These are phyloP conservation scores for Hipposideros armiger DNA, from an alignment of 2,113 vertebrate genomes.

Conservation along the genomic window DNA sequence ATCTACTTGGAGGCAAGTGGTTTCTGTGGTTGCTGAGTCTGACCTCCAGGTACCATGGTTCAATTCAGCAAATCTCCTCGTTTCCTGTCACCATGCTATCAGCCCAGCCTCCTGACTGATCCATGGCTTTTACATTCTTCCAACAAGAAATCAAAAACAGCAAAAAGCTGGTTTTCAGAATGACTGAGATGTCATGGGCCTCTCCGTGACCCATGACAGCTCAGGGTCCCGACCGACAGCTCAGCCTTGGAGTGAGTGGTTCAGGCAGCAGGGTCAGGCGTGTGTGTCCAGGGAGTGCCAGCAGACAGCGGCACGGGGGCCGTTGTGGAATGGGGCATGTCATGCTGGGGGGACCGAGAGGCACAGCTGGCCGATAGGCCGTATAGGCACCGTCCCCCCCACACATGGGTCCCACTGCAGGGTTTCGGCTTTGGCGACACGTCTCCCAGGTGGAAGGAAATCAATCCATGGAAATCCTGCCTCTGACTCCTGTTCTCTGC, in stretches of 20 bases:
- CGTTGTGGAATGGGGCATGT: rapidly evolving
- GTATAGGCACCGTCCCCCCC: neutral
- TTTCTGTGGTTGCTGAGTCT: neutral
- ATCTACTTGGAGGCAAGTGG: neutral
- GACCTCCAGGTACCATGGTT: neutral
- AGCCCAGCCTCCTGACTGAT: neutral
- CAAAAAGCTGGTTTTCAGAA: neutral
- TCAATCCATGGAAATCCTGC: neutral
- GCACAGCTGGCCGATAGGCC: neutral
- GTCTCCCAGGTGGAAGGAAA: neutral
- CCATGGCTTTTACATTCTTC: neutral
- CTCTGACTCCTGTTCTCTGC: neutral
- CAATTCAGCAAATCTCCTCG: neutral
- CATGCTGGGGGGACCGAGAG: rapidly evolving
- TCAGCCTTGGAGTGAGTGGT: neutral
- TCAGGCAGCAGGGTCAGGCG: neutral
- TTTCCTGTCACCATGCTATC: neutral
- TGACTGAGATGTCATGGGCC: rapidly evolving
- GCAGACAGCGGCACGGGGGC: rapidly evolving
- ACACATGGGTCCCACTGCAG: neutral
- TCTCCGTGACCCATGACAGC: neutral
- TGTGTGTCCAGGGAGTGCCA: rapidly evolving
- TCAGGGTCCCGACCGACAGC: rapidly evolving
- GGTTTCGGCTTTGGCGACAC: neutral
- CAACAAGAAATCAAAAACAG: neutral